Base-by-base conservation (phyloP, 1,140 invertebrate species). In the Carposina sasakii region DNA sequence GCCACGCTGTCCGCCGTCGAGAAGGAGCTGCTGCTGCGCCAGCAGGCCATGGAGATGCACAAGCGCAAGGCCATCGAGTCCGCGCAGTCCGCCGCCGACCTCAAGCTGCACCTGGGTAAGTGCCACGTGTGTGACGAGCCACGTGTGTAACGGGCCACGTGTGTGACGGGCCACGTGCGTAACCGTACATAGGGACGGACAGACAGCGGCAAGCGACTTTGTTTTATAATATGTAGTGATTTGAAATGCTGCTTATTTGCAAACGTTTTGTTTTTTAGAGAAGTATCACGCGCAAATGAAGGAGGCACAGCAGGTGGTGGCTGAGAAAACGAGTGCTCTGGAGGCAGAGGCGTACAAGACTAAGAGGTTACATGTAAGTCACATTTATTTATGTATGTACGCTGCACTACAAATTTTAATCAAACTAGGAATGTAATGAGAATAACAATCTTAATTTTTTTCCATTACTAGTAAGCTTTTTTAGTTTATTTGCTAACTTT, bases 311-410 rank as follows among this genome's bases (percentile, higher is more conserved):
- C 94, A 95, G 65, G 95, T 97, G 26, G 96, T 99, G 3, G 95
- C 96, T 0, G 97, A 99, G 70, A 98, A 98, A 81, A 98, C 97
- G 0, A 95, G 93, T 70, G 94, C 96, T 0, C 85, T 98, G 15
- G 97, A 99, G 84, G 96, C 96, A 2, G 96, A 98, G 81, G 94
- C 96, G 0, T 99, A 98, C 76, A 99, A 99, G 87, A 98, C 96
- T 30, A 97, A 97, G 84, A 90, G 98, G 78, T 87, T 97, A 55
- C 89, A 96, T 81, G 95, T 93, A 65, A 81, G 73, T 60, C 20
- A 23, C n/a, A n/a, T n/a, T n/a, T n/a, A n/a, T n/a, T n/a, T n/a
- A n/a, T n/a, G n/a, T n/a, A n/a, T n/a, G n/a, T n/a, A n/a, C n/a
- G n/a, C n/a, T n/a, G n/a, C n/a, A n/a, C n/a, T n/a, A n/a, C n/a